Evolutionary conservation across 2,113 vertebrate species (phyloP).

Genomic region (Gila orcuttii): DNA sequence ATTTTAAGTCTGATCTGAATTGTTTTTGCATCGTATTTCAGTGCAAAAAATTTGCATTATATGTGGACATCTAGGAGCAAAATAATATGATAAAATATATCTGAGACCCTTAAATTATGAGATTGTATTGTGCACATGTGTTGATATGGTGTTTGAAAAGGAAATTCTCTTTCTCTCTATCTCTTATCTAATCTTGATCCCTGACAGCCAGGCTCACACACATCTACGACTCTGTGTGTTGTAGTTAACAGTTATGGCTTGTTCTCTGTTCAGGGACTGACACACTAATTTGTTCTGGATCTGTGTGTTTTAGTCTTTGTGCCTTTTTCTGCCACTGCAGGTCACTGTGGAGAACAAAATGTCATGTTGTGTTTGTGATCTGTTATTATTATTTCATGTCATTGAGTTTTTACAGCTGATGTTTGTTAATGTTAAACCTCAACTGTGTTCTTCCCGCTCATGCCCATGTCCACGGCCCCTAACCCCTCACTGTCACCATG

Average conservation of each 20-base stretch:
- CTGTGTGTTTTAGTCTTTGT: constrained; percentile 17
- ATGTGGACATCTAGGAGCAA: not conserved
- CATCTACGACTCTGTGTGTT: constrained; percentile 31
- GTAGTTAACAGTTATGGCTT: not conserved
- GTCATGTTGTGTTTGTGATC: constrained; percentile 28
- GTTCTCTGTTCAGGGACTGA: constrained; percentile 20
- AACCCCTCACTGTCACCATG: constrained; percentile 66
- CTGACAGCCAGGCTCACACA: constrained; percentile 29
- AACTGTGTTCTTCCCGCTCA: constrained; percentile 41
- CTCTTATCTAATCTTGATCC: constrained; percentile 4
- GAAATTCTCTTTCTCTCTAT: not conserved
- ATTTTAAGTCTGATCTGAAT: not conserved
- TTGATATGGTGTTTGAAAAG: not conserved
- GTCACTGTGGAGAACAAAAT: constrained; percentile 23
- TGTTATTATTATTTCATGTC: constrained; percentile 27
- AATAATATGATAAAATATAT: not conserved
- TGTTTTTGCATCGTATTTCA: not conserved
- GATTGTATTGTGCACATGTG: not conserved
- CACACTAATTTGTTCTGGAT: constrained; percentile 4
- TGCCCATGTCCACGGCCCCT: constrained; percentile 23
- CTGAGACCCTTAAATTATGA: not conserved
- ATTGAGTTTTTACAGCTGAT: constrained; percentile 44
- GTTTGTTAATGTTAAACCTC: constrained; percentile 56
- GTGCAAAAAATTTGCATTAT: not conserved
- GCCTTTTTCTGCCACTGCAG: constrained; percentile 41